Base-by-base conservation (phyloP, 2,113 vertebrate genomes). In the Gadus macrocephalus region DNA sequence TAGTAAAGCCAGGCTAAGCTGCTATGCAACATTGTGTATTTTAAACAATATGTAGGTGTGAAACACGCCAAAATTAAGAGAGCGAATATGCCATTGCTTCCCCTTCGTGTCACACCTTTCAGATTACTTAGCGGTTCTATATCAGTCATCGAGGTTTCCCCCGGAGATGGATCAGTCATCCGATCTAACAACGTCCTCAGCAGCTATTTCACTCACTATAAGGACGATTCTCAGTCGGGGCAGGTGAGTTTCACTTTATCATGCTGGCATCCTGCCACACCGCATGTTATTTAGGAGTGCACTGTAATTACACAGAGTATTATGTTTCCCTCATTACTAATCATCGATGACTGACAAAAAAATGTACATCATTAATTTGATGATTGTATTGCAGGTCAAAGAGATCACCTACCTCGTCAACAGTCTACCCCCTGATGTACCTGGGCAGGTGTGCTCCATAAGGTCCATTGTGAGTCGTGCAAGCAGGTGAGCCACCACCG, bases 121-220 rank as follows among this genome's bases (percentile, higher is more conserved):
- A 93, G 92, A 68, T 77, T 98, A 80, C 85, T 86, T 38, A 84
- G 89, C 69, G 90, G 87, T 70, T 78, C 72, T 22, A 79, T 86
- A 70, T 85, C 89, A 35, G 86, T 89, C 38, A 71, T 89, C 67
- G 95, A 98, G 86, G 86, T 97, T 82, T 95, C 92, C 72, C 95
- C 93, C 27, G 95, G 93, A 53, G 95, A 97, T 85, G 92, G 92
- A 25, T 96, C 96, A 22, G 81, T 95, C 83, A 94, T 97, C 69
- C 93, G 90, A 59, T 97, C 96, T 62, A 92, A 94, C 53, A 89
- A 92, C 64, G 55, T 89, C 58, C 83, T 92, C 77, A 92, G 89
- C 70, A 92, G 87, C 56, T 98, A 96, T 85, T 98, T 96, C 38
- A 78, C 85, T 6, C 93, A 84, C 82, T 87, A 89, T 78, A 86